Base-by-base conservation (phyloP, 2,113 vertebrate species). In the Mellivora capensis region DNA sequence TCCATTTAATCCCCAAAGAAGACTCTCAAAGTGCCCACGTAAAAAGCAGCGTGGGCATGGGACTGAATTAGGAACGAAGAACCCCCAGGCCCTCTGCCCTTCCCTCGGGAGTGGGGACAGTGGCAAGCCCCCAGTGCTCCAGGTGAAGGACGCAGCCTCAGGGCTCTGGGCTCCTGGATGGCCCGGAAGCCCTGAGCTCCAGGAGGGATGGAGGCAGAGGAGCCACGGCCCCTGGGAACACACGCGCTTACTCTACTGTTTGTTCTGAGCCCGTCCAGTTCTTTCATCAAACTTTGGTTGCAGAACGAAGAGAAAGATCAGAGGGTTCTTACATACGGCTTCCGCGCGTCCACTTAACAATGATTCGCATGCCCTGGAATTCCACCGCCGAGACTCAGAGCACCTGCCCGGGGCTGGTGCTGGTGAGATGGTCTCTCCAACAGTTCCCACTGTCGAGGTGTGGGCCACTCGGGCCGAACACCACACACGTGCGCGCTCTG, bases 141-240 rank as follows among this genome's bases (percentile, higher is more conserved):
- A 3, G 1, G 44, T 31, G 0, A 13, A 2, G 2, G 29, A 31
- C 2, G 4, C 10, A 37, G 25, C 15, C 31, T 13, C 4, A 14
- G 1, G 14, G 6, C 13, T 76, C 72, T 25, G 1, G 67, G 67
- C 67, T 17, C 23, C 12, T 3, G 29, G 34, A 1, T 0, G 3
- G 25, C 27, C 0, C 0, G 9, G 23, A 13, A 7, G 2, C 3
- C 21, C 77, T 0, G 0, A 1, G 8, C n/a, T 2, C 49, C 11
- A 4, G 27, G 15, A 23, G 5, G n/a, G 29, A 3, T 0, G 29
- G 27, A 23, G 31, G 64, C 18, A 23, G 57, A 61, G 0, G 4
- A 7, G 49, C 11, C 31, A 8, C 27, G 18, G 49, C 71, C 6
- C 4, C 49, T 6, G 3, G 11, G 37, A 4, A 27, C 47, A 10